These are phyloP conservation scores for Harlomillsia oculata DNA, from an alignment of 1,140 invertebrate species.

Conservation along the genomic window DNA sequence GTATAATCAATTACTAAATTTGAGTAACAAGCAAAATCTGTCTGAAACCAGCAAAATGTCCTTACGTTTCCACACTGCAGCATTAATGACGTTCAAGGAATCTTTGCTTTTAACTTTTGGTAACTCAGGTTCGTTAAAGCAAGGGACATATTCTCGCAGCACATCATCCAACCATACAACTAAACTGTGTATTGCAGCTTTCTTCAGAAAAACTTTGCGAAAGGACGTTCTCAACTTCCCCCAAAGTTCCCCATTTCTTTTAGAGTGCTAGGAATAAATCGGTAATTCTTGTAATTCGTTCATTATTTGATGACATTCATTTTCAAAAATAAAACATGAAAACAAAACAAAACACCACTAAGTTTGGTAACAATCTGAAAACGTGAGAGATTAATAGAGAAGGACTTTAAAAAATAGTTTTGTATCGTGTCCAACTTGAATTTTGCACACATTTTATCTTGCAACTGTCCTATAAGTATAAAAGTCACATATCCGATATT, in stretches of 20 bases:
- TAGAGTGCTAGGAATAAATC: conserved; percentile 27
- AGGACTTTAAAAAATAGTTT: too few relatives aligned
- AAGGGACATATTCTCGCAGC: conserved; percentile 53
- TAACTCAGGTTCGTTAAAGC: conserved; percentile 39
- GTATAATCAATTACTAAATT: too few relatives aligned
- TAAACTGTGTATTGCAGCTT: conserved; percentile 54
- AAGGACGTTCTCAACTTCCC: conserved; percentile 63
- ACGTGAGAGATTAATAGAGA: too few relatives aligned
- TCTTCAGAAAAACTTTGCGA: conserved; percentile 65
- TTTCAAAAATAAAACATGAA: too few relatives aligned
- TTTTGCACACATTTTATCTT: too few relatives aligned
- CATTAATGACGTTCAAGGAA: conserved; percentile 58
- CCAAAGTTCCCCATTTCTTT: conserved; percentile 76
- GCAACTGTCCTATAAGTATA: too few relatives aligned
- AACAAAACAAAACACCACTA: too few relatives aligned
- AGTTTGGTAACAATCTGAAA: too few relatives aligned
- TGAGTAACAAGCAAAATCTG: not conserved
- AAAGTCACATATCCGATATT: too few relatives aligned
- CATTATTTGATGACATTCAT: not conserved
- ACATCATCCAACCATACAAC: conserved; percentile 52
- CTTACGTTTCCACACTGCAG: conserved; percentile 69
- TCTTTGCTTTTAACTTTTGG: conserved; percentile 40
- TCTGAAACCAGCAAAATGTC: conserved; percentile 19
- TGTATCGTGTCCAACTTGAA: too few relatives aligned
- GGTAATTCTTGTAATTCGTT: not conserved